Conservation (phyloP, 2,113 vertebrate species). For the Motacilla tschutschensis region DNA sequence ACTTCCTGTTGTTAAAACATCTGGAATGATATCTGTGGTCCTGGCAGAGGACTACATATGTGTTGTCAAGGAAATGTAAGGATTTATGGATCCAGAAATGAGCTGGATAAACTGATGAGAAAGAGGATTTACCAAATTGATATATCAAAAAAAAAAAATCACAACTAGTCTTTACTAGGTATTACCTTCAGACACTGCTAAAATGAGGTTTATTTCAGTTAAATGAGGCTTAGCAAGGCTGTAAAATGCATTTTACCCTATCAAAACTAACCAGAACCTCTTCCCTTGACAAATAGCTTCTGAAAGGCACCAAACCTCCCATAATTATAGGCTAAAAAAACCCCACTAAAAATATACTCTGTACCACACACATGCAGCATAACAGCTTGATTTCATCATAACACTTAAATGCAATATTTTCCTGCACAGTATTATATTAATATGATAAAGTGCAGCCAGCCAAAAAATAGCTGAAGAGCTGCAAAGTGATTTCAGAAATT, state of each 20-base stretch:
- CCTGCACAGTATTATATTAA: constrained; percentile 54
- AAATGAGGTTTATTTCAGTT: not conserved
- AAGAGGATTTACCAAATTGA: not conserved
- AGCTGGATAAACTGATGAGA: not conserved
- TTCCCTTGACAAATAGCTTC: constrained; percentile 63
- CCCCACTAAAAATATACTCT: constrained; percentile 57
- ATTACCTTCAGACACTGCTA: not conserved
- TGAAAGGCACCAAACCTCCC: constrained; percentile 57
- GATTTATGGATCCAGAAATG: not conserved
- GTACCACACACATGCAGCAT: constrained; percentile 62
- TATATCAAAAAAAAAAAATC: not conserved
- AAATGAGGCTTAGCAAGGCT: constrained; percentile 24
- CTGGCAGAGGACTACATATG: not conserved
- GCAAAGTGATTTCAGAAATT: constrained; percentile 30
- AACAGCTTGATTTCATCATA: constrained; percentile 62
- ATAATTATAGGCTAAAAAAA: constrained; percentile 57
- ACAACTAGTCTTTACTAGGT: not conserved
- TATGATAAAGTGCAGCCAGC: constrained; percentile 47
- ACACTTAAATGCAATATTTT: constrained; percentile 48
- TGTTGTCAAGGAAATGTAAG: not conserved
- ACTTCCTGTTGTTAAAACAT: not conserved
- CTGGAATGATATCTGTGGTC: not conserved
- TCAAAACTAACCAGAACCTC: constrained; percentile 67
- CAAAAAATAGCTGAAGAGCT: constrained; percentile 50
- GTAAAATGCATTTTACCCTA: constrained; percentile 39